phyloP scores from a whole-genome alignment of 2,113 vertebrate genomes.

The Suricata suricatta region DNA sequence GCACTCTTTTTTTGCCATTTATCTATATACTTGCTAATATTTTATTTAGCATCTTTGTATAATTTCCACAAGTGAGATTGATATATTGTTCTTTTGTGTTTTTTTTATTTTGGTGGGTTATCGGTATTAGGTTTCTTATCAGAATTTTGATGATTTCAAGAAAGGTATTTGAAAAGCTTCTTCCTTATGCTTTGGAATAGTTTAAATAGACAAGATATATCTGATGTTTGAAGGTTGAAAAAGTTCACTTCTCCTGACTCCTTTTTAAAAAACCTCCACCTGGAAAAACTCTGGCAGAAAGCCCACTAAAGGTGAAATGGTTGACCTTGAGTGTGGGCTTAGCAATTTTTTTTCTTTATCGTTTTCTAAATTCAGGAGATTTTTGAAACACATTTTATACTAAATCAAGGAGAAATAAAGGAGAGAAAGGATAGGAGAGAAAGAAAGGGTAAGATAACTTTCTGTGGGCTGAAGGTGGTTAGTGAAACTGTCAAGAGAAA shows the following conservation, averaged over 20 bases:
- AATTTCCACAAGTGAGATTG: background rate
- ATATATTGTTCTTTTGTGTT: background rate
- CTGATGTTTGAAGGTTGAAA: slow-evolving; percentile 25
- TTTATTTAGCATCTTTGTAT: background rate
- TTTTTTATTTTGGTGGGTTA: background rate
- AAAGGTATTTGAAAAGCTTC: background rate
- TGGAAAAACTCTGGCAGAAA: slow-evolving; percentile 8
- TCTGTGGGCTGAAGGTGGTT: background rate
- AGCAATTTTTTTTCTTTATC: background rate
- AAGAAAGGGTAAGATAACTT: background rate
- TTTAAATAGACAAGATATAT: background rate
- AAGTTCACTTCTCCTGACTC: background rate
- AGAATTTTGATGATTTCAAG: slow-evolving; percentile 18
- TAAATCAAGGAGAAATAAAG: background rate
- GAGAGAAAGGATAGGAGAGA: background rate
- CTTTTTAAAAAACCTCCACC: background rate
- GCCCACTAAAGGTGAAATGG: background rate
- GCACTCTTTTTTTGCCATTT: background rate
- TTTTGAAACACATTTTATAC: slow-evolving; percentile 20
- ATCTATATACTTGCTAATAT: background rate
- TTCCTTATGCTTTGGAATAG: background rate
- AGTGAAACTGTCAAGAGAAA: background rate
- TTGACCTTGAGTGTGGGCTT: background rate
- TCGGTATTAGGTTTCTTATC: background rate
- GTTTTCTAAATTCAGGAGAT: background rate